Evolutionary conservation across 2,113 vertebrate genomes (phyloP), one percentile per base, ranked within the genome.

Genomic region (Muntiacus reevesi): DNA sequence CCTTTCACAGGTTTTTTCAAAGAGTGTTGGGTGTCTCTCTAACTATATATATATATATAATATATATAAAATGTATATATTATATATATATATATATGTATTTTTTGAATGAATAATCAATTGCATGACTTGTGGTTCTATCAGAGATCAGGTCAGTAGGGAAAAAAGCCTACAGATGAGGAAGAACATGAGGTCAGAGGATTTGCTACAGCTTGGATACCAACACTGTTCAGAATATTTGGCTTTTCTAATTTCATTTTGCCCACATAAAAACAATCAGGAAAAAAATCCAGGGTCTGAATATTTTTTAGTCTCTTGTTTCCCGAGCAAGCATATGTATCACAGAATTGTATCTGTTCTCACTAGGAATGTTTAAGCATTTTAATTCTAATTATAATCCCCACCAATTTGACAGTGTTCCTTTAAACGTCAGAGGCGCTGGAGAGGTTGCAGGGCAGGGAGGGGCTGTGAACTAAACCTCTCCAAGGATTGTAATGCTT

Each of bases 371-470:
- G 54, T 62, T 91, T 71, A 84, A 89, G 40, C 52, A 47, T n/a
- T 86, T 95, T 64, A 25, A 43, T 76, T 84, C 67, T 67, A 85
- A 88, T 74, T 89, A 40, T 83, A 89, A 94, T 62, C 27, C 52
- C 83, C 50, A 54, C 79, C 92, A 93, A 43, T 93, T 67, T 78
- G 60, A 67, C 82, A 64, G 55, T 91, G 47, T 97, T 83, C 55
- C 89, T 97, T 96, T 97, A 96, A 97, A 79, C 84, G 78, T 89
- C 71, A 83, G 87, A 88, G 89, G 74, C 83, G 33, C 95, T 43
- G 36, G n/a, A 57, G 55, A 59, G 55, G 54, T 62, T 45, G 55
- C 82, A 9, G 95, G 86, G 16, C 71, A 93, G 78, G 54, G 43
- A 89, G 52, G 85, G 71, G 84, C 92, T 33, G 33, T 9, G 87